Base-by-base conservation (phyloP, 2,888 invertebrate species). In the Agrotis clavis region DNA sequence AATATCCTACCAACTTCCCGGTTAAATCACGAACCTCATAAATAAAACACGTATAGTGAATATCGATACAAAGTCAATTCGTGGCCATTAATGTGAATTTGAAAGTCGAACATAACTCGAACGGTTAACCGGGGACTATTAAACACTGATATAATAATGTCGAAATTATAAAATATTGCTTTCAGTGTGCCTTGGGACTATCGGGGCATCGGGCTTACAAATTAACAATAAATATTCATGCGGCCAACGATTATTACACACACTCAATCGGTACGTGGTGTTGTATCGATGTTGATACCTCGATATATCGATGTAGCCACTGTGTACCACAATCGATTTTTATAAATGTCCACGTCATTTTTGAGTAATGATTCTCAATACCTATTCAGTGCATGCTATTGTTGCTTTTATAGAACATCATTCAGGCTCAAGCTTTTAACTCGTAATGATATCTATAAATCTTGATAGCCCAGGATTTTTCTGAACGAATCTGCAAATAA, bases 201-300 rank as follows among this genome's bases (percentile, higher is more conserved):
- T 92, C 91, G 86, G 86, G 84, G 89, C 90, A 92, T 92, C 93
- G 90, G 79, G 89, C 89, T 92, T 93, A 94, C 93, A 94, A 94
- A 95, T 94, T 95, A 95, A 94, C 94, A 93, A 94, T 95, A 94
- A 94, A 95, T 95, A 94, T 94, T 95, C 93, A 95, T 94, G 92
- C 86, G 84, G 80, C 73, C 82, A 90, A 86, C 90, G 90, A 91
- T 91, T 92, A 91, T 91, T 92, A 91, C 89, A 85, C 80, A 86
- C 72, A 64, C 81, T 85, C 84, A 83, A 86, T 88, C 88, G 88
- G 86, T 87, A 84, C 76, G 50, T 19, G 68, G 68, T 77, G 74
- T 74, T 70, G 68, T 77, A 74, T 74, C 77, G 64, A 74, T 71
- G 66, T 78, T 67, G 73, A 67, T 77, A 74, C 81, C n/a, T 41